These are phyloP conservation scores for Anguilla megastoma DNA, from an alignment of 2,797 vertebrate species.

Conservation along the genomic window DNA sequence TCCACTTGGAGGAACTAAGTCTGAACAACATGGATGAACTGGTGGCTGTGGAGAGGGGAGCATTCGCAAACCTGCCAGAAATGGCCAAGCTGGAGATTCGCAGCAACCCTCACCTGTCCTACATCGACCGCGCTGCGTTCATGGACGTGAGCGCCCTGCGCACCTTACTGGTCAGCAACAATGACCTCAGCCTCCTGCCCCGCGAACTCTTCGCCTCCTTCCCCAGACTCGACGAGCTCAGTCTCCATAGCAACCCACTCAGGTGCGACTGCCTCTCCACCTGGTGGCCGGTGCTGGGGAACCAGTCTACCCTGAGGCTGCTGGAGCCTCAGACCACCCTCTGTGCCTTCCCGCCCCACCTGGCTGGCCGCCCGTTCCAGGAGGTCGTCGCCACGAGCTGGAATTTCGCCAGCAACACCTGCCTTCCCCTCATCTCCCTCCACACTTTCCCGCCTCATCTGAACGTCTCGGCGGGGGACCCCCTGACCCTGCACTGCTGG, in stretches of 20 bases:
- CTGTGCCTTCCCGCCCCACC: constrained; percentile 69
- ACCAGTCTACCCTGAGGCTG: constrained; percentile 68
- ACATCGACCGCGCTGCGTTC: constrained; percentile 72
- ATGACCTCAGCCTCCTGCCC: constrained; percentile 73
- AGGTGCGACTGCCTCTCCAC: constrained; percentile 77
- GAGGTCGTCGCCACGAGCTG: constrained; percentile 66
- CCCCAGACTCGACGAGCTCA: constrained; percentile 65
- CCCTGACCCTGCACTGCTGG: constrained; percentile 74
- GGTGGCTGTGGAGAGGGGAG: constrained; percentile 66
- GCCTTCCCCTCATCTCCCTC: constrained; percentile 73
- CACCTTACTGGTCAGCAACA: constrained; percentile 73
- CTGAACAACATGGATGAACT: constrained; percentile 81
- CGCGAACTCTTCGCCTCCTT: constrained; percentile 68
- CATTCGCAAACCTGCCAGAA: constrained; percentile 77
- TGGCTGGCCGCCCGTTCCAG: constrained; percentile 68
- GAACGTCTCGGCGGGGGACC: constrained; percentile 67
- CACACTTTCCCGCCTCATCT: constrained; percentile 64
- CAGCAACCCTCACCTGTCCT: constrained; percentile 75
- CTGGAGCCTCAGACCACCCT: constrained; percentile 72
- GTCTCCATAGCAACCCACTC: constrained; percentile 77
- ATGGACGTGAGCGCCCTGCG: constrained; percentile 63
- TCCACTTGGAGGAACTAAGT: constrained; percentile 78
- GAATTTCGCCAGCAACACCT: constrained; percentile 63
- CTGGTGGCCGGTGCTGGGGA: constrained; percentile 72
- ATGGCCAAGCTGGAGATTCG: constrained; percentile 76